These are phyloP conservation scores for Diplogasteroides magnus DNA, from an alignment of 1,140 invertebrate species.

Conservation along the genomic window DNA sequence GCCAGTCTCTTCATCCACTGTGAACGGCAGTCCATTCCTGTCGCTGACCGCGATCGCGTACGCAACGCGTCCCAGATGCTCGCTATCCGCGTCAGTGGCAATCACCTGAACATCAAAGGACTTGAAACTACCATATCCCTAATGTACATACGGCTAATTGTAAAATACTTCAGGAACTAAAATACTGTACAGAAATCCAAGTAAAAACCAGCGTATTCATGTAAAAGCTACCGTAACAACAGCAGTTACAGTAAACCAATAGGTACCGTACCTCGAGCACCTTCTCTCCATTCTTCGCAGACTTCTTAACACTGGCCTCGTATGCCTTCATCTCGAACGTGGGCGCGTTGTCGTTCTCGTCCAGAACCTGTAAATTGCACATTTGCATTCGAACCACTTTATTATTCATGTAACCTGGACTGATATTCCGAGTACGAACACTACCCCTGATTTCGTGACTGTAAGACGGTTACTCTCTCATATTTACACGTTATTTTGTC, in stretches of 20 bases:
- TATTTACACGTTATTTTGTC: too few relatives aligned
- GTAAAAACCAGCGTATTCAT: conserved; percentile 11
- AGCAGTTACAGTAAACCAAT: conserved; percentile 11
- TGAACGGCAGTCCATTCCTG: not conserved
- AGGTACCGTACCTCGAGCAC: conserved; percentile 70
- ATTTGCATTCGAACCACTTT: too few relatives aligned
- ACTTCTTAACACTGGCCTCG: conserved; percentile 89
- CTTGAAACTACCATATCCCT: conserved; percentile 45
- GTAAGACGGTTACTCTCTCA: too few relatives aligned
- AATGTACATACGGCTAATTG: conserved; percentile 43
- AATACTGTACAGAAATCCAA: conserved; percentile 35
- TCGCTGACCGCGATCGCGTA: not conserved
- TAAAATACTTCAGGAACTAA: too few relatives aligned
- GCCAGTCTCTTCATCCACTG: conserved; percentile 62
- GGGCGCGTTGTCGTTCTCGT: conserved; percentile 88
- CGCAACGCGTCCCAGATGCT: not conserved
- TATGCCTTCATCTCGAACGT: conserved; percentile 83
- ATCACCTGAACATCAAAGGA: conserved; percentile 72
- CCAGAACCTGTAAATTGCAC: too few relatives aligned
- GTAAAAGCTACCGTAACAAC: not conserved
- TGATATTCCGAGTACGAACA: too few relatives aligned
- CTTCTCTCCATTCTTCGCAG: conserved; percentile 71
- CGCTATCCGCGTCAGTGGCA: conserved; percentile 61
- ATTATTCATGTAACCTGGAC: too few relatives aligned
- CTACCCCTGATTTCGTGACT: too few relatives aligned